Conservation (phyloP, 2,113 vertebrate species). For the Procapra przewalskii region DNA sequence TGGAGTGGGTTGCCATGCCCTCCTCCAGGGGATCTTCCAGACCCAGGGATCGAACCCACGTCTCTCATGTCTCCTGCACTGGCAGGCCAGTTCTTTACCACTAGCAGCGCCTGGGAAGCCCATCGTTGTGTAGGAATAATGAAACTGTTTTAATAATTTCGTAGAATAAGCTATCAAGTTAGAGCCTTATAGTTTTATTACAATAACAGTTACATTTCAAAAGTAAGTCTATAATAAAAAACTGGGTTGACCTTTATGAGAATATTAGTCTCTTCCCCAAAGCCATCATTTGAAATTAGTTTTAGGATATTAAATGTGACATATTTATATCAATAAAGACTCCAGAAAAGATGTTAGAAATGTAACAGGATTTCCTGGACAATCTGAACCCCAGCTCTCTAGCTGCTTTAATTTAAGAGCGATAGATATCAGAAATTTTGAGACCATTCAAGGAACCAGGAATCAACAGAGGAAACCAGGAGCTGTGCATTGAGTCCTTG, state of each 20-base stretch:
- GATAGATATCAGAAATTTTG: not conserved
- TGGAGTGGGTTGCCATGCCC: not conserved
- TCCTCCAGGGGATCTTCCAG: not conserved
- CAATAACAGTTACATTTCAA: not conserved
- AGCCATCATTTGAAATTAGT: not conserved
- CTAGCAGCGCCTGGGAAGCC: not conserved
- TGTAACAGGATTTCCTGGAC: not conserved
- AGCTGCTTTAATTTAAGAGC: not conserved
- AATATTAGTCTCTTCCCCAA: not conserved
- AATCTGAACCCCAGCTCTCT: not conserved
- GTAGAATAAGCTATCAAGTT: not conserved
- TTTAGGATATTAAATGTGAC: not conserved
- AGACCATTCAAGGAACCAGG: not conserved
- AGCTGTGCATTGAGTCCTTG: not conserved
- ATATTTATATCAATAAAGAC: not conserved
- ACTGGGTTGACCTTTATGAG: not conserved
- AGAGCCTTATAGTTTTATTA: not conserved
- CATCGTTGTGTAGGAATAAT: not conserved
- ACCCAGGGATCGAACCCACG: accelerated
- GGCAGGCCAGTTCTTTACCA: not conserved
- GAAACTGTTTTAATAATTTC: not conserved
- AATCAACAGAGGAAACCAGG: not conserved
- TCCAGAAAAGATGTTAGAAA: not conserved
- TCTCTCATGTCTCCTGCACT: not conserved
- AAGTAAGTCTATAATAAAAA: not conserved